These are phyloP conservation scores for Ptyas mucosa DNA, from an alignment of 2,113 vertebrate genomes.

Conservation along the genomic window DNA sequence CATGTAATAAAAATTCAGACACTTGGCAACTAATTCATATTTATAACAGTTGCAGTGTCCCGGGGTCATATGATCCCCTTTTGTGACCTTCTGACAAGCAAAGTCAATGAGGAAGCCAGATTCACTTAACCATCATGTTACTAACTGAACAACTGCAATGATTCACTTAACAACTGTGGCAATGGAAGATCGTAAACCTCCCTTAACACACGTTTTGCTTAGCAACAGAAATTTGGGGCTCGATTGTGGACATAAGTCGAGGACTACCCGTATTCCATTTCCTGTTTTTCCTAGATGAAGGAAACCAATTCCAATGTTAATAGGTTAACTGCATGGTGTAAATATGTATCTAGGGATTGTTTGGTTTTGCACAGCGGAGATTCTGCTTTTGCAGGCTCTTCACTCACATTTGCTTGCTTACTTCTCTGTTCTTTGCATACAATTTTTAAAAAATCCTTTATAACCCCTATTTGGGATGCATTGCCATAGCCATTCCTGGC, in stretches of 20 bases:
- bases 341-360: background rate
- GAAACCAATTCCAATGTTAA: background rate
- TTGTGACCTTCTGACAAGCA: background rate
- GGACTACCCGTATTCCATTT: background rate
- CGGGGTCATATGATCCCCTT: background rate
- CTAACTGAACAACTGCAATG: background rate
- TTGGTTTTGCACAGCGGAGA: background rate
- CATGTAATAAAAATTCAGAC: background rate
- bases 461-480: background rate
- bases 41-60: background rate
- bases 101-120: background rate
- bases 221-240: background rate
- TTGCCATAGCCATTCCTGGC: conserved; percentile 51
- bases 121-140: background rate
- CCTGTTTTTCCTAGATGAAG: background rate
- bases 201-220: background rate
- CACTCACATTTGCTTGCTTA: background rate
- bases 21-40: background rate
- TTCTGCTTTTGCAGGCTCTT: background rate
- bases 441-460: background rate
- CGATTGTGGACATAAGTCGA: background rate
- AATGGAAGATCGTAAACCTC: background rate
- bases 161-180: background rate
- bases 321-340: background rate
- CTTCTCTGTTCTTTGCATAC: background rate